Evolutionary conservation across 1,140 invertebrate species (phyloP).

Genomic region (Leucophenga varia): DNA sequence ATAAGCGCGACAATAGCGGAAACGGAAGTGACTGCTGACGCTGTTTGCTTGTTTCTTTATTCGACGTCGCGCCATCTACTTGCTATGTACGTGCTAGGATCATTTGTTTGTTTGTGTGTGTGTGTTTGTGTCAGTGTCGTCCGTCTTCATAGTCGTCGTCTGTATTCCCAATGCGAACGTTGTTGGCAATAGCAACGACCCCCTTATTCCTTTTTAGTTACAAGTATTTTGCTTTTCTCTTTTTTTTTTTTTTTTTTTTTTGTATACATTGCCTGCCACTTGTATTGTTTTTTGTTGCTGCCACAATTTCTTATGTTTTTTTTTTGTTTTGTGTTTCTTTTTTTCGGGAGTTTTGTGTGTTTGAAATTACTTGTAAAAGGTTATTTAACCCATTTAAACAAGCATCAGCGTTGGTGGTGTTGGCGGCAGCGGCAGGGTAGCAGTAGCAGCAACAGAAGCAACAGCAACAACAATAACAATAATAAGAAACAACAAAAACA

Average conservation of each 20-base stretch:
- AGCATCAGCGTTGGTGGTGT: no score
- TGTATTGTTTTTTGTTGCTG: no score
- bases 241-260: no score
- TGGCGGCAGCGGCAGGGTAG: no score
- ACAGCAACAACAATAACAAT: background rate
- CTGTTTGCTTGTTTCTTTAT: background rate
- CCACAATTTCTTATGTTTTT: no score
- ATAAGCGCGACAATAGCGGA: slow-evolving; percentile 46
- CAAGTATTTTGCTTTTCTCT: no score
- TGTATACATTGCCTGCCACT: background rate
- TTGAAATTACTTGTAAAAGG: slow-evolving; percentile 41
- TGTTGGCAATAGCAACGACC: no score
- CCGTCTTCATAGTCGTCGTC: slow-evolving; percentile 9
- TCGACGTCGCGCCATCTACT: background rate
- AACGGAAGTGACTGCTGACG: slow-evolving; percentile 28
- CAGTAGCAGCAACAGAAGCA: background rate
- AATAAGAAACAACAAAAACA: slow-evolving; percentile 1
- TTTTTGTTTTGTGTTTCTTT: no score
- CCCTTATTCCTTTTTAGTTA: no score
- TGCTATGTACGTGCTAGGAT: background rate
- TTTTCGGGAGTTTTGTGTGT: no score
- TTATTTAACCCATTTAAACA: slow-evolving; percentile 45
- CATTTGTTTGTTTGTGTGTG: background rate
- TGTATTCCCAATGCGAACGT: background rate
- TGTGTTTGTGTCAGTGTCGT: slow-evolving; percentile 11